Conservation (phyloP, 2,113 vertebrate species). For the Malurus cyaneus region DNA sequence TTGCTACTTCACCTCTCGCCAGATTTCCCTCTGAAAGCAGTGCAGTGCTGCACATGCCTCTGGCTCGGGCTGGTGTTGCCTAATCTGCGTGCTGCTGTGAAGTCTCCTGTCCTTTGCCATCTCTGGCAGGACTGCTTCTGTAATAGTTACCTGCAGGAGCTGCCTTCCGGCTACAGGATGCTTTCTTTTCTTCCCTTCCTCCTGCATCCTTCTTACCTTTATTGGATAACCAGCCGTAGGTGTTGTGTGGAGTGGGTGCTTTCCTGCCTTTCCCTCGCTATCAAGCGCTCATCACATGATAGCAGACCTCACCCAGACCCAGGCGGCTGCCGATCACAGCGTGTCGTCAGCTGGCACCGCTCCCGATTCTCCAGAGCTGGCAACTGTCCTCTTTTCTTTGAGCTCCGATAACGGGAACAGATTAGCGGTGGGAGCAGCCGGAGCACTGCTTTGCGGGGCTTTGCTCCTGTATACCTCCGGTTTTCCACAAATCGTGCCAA, state of each 20-base stretch:
- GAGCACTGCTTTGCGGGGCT: slow-evolving; percentile 4
- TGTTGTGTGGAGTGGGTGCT: neutral
- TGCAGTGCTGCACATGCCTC: neutral
- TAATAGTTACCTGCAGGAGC: neutral
- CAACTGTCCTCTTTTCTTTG: slow-evolving; percentile 41
- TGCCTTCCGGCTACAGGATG: neutral
- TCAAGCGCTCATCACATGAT: neutral
- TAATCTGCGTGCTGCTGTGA: neutral
- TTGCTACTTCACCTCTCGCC: neutral
- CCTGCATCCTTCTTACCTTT: neutral
- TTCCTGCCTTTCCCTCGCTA: neutral
- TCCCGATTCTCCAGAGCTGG: slow-evolving; percentile 10
- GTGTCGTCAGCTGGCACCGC: neutral
- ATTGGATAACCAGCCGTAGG: neutral
- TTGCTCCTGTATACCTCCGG: slow-evolving; percentile 45
- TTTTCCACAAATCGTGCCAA: slow-evolving; percentile 75
- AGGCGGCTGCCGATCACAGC: neutral
- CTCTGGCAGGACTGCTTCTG: neutral
- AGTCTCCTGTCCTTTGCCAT: neutral
- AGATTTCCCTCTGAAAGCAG: neutral
- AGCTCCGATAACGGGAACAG: slow-evolving; percentile 47
- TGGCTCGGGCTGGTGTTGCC: neutral
- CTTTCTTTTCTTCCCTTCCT: neutral
- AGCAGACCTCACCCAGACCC: slow-evolving; percentile 18
- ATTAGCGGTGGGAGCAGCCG: slow-evolving; percentile 28